A percentile compares a stretch with the other conserved stretches of the same genome.
phyloP scores from a whole-genome alignment of 2,113 vertebrate genomes.

The Onychostoma macrolepis region DNA sequence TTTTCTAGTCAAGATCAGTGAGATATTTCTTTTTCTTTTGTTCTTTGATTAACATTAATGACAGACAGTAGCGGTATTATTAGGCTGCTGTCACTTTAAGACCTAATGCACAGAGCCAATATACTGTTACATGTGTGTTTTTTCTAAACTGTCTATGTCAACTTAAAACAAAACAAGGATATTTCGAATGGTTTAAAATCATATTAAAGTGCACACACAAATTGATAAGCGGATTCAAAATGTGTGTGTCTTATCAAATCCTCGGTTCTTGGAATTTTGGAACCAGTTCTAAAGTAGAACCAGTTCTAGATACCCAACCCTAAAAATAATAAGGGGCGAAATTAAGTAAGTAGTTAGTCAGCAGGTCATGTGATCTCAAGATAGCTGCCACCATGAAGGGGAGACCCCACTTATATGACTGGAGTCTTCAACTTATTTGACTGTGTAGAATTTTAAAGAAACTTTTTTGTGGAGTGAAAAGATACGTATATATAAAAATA shows the following conservation, averaged over 20 bases:
- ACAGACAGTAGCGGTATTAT: too few species aligned
- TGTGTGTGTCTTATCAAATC: background rate
- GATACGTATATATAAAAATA: background rate
- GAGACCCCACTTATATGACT: background rate
- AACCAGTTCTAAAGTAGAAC: background rate
- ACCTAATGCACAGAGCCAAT: too few species aligned
- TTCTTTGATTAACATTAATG: too few species aligned
- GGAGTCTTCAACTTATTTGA: background rate
- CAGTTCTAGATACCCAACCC: background rate
- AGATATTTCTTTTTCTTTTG: too few species aligned
- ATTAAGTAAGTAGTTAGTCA: background rate
- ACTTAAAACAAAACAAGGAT: too few species aligned
- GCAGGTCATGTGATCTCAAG: background rate
- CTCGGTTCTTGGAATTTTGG: background rate
- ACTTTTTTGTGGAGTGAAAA: background rate
- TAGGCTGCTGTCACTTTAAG: too few species aligned
- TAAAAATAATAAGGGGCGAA: background rate
- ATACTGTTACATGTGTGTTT: too few species aligned
- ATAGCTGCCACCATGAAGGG: background rate
- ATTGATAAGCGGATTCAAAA: background rate
- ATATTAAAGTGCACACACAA: background rate
- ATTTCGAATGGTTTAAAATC: background rate
- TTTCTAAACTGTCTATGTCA: too few species aligned
- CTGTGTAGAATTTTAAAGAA: background rate
- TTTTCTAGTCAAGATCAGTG: too few species aligned